phyloP scores from a whole-genome alignment of 2,113 vertebrate species.

The Hippocampus abdominalis region DNA sequence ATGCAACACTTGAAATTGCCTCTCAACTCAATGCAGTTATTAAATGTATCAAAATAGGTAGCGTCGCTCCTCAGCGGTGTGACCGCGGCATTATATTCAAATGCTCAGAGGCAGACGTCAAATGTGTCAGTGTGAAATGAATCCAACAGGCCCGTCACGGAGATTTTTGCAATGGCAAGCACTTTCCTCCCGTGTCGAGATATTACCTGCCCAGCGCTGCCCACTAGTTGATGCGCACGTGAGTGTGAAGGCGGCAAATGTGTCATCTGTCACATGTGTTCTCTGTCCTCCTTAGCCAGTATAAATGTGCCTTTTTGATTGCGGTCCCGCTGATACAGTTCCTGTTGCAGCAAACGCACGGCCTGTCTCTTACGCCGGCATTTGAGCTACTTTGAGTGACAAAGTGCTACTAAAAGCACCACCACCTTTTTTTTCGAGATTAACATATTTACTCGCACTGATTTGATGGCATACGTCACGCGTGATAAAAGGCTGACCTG shows the following conservation, averaged over 20 bases:
- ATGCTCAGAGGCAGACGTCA: constrained; percentile 27
- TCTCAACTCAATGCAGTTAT: not conserved
- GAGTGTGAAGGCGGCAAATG: constrained; percentile 32
- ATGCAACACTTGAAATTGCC: too few species aligned
- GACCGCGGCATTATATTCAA: constrained; percentile 6
- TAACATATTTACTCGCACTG: not conserved
- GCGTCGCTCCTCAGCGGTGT: not conserved
- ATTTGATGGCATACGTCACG: too few species aligned
- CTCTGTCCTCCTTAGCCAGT: constrained; percentile 16
- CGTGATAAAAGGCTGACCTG: too few species aligned
- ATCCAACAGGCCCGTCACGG: constrained; percentile 37
- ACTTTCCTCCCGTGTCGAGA: constrained; percentile 32
- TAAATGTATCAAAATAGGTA: not conserved
- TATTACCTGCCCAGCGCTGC: constrained; percentile 35
- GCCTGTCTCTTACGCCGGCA: not conserved
- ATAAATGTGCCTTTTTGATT: constrained; percentile 28
- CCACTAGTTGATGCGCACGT: constrained; percentile 13
- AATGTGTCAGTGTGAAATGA: constrained; percentile 39
- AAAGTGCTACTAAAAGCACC: not conserved
- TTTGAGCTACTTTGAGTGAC: not conserved
- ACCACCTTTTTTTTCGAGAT: not conserved
- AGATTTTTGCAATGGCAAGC: constrained; percentile 41
- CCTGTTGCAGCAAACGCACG: constrained; percentile 13
- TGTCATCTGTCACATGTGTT: constrained; percentile 21
- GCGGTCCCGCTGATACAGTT: constrained; percentile 3